Base-by-base conservation (phyloP, 2,113 vertebrate species). In the Poecile atricapillus region DNA sequence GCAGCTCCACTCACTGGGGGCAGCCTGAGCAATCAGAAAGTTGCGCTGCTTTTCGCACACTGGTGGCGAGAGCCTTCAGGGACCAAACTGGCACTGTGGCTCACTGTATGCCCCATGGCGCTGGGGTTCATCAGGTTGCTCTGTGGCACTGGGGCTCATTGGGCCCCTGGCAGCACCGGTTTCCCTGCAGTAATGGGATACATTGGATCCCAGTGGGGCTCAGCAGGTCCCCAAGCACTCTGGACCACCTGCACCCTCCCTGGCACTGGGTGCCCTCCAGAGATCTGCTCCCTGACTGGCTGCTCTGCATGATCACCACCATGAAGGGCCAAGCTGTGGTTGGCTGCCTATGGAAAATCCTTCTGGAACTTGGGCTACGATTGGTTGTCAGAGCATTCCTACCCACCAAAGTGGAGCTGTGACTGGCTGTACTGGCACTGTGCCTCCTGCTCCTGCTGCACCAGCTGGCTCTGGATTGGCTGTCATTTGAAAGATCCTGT, bases 381-480 rank as follows among this genome's bases (percentile, higher is more conserved):
- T 83, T 94, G 78, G 85, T 78, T 86, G 33, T 73, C 7, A 2
- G 80, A 86, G 52, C 44, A 82, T 65, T 84, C 68, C 67, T 80
- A 50, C 77, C 71, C 35, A 23, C 50, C 46, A 60, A 93, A 91
- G 87, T 88, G 82, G 87, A 87, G 43, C 93, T 88, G 60, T 74
- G 81, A 86, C 56, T 92, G 90, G 92, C 90, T 82, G 37, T 78
- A 50, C 22, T 82, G 73, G 39, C 23, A 35, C 86, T 5, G 41
- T 24, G 7, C 90, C 90, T 92, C 83, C 55, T 76, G 84, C 80
- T 96, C 75, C 84, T 47, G 69, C 81, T 18, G 3, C 82, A 50
- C 55, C 39, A 41, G 78, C 74, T 74, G 89, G 50, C 70, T 89
- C 52, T 47, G 74, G 82, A 92, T 88, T 93, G 53, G 62, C 88